A percentile compares a stretch with the other conserved stretches of the same genome.
phyloP scores from a whole-genome alignment of 2,113 vertebrate species.

The Pheucticus melanocephalus region DNA sequence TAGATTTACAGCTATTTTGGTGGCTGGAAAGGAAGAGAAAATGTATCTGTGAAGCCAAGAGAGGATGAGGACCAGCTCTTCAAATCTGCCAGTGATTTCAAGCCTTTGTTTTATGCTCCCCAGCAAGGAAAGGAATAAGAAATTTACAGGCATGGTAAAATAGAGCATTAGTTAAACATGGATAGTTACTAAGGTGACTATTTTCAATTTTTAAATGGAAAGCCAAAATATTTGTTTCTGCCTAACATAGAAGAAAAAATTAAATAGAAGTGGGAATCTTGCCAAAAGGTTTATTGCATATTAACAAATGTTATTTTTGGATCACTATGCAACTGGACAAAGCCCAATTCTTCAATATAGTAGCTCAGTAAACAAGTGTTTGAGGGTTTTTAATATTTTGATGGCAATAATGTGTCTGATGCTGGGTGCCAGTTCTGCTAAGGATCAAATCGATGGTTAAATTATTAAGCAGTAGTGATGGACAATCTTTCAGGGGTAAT shows the following conservation, averaged over 20 bases:
- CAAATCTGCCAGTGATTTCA: background rate
- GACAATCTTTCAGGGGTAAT: slow-evolving; percentile 5
- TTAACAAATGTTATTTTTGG: slow-evolving; percentile 9
- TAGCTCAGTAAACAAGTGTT: background rate
- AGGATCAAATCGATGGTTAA: background rate
- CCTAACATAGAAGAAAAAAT: background rate
- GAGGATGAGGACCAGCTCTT: background rate
- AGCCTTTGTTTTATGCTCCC: background rate
- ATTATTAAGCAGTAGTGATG: background rate
- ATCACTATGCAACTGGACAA: background rate
- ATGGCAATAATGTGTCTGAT: background rate
- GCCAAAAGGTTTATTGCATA: background rate
- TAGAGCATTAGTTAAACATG: background rate
- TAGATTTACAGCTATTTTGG: background rate
- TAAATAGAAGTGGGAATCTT: background rate
- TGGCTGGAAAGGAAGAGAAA: background rate
- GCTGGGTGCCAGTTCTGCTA: background rate
- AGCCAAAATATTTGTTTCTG: background rate
- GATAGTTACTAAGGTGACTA: background rate
- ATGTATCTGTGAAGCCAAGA: background rate
- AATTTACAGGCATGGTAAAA: background rate
- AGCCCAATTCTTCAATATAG: background rate
- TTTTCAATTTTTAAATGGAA: background rate
- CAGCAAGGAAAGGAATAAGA: background rate
- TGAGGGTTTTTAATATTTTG: background rate